Evolutionary conservation across 2,888 invertebrate genomes (phyloP).

Genomic region (Adelognathus sp.): DNA sequence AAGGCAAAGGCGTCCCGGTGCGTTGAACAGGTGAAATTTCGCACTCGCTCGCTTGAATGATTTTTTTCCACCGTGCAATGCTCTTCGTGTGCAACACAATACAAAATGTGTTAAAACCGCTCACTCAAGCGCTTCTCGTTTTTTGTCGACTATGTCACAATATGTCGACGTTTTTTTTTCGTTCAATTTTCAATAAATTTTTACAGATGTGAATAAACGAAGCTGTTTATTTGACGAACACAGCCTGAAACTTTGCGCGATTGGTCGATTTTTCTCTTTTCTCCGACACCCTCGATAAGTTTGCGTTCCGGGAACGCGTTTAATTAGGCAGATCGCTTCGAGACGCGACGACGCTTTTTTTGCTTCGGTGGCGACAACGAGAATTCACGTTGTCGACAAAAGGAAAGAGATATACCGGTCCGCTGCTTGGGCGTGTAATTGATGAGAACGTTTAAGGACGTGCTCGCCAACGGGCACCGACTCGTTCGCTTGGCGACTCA

Average conservation of each 20-base stretch:
- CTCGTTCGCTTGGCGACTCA: background rate
- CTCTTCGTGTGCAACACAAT: background rate
- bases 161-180: too few relatives aligned
- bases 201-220: too few relatives aligned
- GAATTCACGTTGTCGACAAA: background rate
- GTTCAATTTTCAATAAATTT: too few relatives aligned
- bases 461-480: constrained; percentile 27
- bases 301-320: constrained; percentile 59
- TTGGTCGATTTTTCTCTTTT: constrained; percentile 23
- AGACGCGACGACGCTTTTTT: constrained; percentile 33
- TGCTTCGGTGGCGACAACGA: too few relatives aligned
- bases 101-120: too few relatives aligned
- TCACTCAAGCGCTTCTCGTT: too few relatives aligned
- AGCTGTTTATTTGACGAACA: too few relatives aligned
- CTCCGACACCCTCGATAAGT: background rate
- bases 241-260: too few relatives aligned
- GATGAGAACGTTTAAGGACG: constrained; percentile 63
- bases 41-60: constrained; percentile 37
- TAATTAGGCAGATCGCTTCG: constrained; percentile 55
- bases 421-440: constrained; percentile 60
- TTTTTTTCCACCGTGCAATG: background rate
- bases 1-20: constrained; percentile 18
- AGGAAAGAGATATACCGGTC: constrained; percentile 34
- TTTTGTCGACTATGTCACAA: too few relatives aligned
- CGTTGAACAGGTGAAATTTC: constrained; percentile 51